Percentiles rank a stretch among this genome's conserved stretches.
Evolutionary conservation across 2,888 invertebrate species (phyloP).

Genomic region (Scaptomyza caliginosa): DNA sequence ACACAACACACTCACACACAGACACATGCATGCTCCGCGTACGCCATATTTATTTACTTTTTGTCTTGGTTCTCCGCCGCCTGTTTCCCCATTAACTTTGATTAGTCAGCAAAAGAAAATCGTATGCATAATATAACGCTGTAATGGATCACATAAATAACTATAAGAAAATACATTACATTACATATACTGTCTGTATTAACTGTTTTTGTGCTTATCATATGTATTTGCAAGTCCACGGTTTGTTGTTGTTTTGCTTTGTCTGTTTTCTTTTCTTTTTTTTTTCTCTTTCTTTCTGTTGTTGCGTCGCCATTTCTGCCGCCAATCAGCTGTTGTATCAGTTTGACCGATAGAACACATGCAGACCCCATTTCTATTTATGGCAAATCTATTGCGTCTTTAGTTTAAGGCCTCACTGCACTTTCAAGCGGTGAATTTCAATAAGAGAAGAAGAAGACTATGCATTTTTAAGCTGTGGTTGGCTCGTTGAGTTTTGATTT

Average conservation of each 20-base stretch:
- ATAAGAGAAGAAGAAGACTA: neutral
- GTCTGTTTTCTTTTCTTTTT: conserved; percentile 16
- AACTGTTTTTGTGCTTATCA: conserved; percentile 35
- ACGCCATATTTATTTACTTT: conserved; percentile 66
- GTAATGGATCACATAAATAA: conserved; percentile 32
- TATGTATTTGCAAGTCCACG: conserved; percentile 20
- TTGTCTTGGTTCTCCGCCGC: conserved; percentile 35
- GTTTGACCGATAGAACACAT: conserved; percentile 50
- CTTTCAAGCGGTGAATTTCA: neutral
- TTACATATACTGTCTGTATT: conserved; percentile 8
- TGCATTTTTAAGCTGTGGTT: too few species aligned
- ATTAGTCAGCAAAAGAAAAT: conserved; percentile 59
- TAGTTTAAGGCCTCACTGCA: neutral
- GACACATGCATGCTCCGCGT: conserved; percentile 37
- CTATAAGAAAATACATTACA: conserved; percentile 25
- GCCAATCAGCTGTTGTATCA: conserved; percentile 66
- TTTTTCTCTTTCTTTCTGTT: conserved; percentile 8
- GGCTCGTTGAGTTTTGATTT: too few species aligned
- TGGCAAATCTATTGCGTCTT: conserved; percentile 32
- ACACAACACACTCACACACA: conserved; percentile 16
- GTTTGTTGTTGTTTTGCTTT: conserved; percentile 36
- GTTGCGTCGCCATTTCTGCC: conserved; percentile 53
- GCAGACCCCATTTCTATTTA: neutral
- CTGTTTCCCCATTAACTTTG: conserved; percentile 49
- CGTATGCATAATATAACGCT: conserved; percentile 42